Conservation (phyloP, 35 echinoderm and acorn worm species). For the Ophiothrix spiculata region DNA sequence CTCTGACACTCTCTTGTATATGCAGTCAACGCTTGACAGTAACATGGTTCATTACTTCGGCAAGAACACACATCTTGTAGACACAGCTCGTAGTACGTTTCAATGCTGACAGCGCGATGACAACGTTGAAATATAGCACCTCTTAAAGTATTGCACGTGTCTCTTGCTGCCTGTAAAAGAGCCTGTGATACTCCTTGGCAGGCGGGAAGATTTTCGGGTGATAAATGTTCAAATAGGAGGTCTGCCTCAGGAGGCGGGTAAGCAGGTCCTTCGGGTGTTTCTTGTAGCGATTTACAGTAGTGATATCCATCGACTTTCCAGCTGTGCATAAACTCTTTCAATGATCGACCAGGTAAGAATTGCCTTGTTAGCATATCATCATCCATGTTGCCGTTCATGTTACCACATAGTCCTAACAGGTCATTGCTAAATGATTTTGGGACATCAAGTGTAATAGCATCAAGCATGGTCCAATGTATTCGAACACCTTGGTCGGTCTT, state of each 20-base stretch:
- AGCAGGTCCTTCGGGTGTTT: neutral
- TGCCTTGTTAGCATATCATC: slow-evolving; percentile 72
- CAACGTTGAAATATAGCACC: neutral
- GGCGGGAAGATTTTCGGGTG: neutral
- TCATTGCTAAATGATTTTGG: slow-evolving; percentile 5
- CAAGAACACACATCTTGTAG: slow-evolving; percentile 65
- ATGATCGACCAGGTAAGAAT: slow-evolving; percentile 24
- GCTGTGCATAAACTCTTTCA: slow-evolving; percentile 60
- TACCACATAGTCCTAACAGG: slow-evolving; percentile 57
- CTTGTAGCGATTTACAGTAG: neutral
- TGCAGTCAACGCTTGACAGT: slow-evolving; percentile 49
- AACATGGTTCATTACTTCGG: slow-evolving; percentile 43
- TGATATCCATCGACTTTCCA: slow-evolving; percentile 77
- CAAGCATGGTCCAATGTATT: slow-evolving; percentile 35
- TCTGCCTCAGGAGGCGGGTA: neutral
- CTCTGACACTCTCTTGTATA: slow-evolving; percentile 58
- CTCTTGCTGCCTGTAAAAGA: slow-evolving; percentile 9
- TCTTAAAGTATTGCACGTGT: slow-evolving; percentile 7
- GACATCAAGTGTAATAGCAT: slow-evolving; percentile 23
- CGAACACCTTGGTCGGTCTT: slow-evolving; percentile 41
- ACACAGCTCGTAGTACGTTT: slow-evolving; percentile 37
- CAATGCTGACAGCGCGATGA: slow-evolving; percentile 29
- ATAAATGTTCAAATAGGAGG: neutral
- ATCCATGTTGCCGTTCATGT: slow-evolving; percentile 41
- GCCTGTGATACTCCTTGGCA: neutral